Conservation (phyloP, 2,888 invertebrate genomes). For the Ochropleura leucogaster region DNA sequence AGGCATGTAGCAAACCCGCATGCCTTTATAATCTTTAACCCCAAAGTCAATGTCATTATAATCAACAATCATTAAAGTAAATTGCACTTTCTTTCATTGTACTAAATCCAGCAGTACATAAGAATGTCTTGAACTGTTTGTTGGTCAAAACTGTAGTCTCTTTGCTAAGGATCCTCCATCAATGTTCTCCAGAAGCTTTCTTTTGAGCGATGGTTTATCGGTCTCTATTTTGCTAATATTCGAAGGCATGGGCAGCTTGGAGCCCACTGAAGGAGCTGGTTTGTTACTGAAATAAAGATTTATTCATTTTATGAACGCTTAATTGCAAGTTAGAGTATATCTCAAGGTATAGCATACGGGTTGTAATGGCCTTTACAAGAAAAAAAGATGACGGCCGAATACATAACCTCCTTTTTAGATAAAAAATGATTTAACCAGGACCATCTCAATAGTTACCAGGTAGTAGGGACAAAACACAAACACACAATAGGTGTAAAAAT, state of each 20-base stretch:
- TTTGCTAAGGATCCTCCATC: constrained; percentile 93
- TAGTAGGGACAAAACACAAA: not conserved
- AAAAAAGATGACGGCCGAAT: not conserved
- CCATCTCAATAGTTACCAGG: not conserved
- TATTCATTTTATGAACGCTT: not conserved
- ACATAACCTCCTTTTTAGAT: not conserved
- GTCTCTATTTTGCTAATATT: constrained; percentile 91
- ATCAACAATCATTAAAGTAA: constrained; percentile 57
- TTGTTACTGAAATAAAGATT: constrained; percentile 91
- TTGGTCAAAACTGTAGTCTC: constrained; percentile 91
- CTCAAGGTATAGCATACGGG: not conserved
- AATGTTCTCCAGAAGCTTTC: constrained; percentile 93
- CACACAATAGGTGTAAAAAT: not conserved
- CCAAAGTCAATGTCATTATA: constrained; percentile 40
- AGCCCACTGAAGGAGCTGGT: constrained; percentile 96
- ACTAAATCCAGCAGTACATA: constrained; percentile 68
- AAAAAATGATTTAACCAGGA: not conserved
- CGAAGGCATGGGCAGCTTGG: constrained; percentile 95
- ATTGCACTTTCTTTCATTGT: constrained; percentile 76
- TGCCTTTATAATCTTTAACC: constrained; percentile 2
- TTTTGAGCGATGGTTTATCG: constrained; percentile 93
- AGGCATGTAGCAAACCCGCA: constrained; percentile 1
- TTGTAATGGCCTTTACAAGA: not conserved
- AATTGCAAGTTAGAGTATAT: no score
- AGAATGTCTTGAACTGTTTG: constrained; percentile 48